Evolutionary conservation across 2,888 invertebrate genomes (phyloP).

Genomic region (Trichopria drosophilae): DNA sequence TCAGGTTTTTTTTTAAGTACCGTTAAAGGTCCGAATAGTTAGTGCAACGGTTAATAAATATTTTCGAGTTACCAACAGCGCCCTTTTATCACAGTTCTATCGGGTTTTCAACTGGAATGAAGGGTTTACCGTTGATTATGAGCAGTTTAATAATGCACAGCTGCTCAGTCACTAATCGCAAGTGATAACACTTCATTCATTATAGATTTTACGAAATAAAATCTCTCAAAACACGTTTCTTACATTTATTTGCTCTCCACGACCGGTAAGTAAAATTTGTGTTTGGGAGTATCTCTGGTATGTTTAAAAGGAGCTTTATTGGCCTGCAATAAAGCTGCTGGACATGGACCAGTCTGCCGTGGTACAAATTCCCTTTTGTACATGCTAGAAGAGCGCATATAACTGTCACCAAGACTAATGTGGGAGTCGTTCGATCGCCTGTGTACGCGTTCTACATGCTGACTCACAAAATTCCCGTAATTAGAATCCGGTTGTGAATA

Average conservation of each 20-base stretch:
- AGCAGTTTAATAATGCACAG: too few relatives aligned
- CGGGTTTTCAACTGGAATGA: too few relatives aligned
- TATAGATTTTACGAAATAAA: too few relatives aligned
- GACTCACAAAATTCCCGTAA: slow-evolving; percentile 69
- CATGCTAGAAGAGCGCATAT: slow-evolving; percentile 63
- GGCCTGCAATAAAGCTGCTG: slow-evolving; percentile 75
- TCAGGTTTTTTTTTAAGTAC: too few relatives aligned
- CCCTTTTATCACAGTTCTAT: too few relatives aligned
- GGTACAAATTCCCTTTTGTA: slow-evolving; percentile 80
- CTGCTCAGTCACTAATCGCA: too few relatives aligned
- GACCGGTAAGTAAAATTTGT: slow-evolving; percentile 79
- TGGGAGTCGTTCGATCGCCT: slow-evolving; percentile 74
- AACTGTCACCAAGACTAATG: slow-evolving; percentile 73
- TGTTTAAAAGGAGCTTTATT: slow-evolving; percentile 80
- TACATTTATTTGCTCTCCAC: slow-evolving; percentile 49
- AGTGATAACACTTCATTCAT: too few relatives aligned
- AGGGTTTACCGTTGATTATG: too few relatives aligned
- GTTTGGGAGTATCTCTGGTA: slow-evolving; percentile 80
- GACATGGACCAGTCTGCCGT: slow-evolving; percentile 74
- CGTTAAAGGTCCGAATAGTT: too few relatives aligned
- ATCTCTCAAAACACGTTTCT: too few relatives aligned
- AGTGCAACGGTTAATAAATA: too few relatives aligned
- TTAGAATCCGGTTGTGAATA: slow-evolving; percentile 71
- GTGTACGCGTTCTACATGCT: slow-evolving; percentile 65
- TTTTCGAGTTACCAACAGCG: too few relatives aligned